Percentiles rank a stretch among this genome's conserved stretches.
Evolutionary conservation across 2,888 invertebrate genomes (phyloP).

Genomic region (Andrena dorsata): DNA sequence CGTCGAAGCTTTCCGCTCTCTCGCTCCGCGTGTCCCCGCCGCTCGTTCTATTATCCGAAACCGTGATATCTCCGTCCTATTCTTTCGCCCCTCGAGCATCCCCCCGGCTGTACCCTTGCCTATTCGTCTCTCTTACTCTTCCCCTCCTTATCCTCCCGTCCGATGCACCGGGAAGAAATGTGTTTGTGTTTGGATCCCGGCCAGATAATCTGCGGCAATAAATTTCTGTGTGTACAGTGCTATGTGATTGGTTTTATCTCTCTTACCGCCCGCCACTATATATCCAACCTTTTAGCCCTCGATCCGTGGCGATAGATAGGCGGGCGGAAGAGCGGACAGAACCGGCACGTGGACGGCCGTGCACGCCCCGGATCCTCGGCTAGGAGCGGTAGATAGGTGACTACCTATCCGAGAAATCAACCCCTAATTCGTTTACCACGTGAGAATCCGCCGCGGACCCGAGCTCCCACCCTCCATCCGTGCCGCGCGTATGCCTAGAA

Average conservation of each 20-base stretch:
- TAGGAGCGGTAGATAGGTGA: constrained; percentile 53
- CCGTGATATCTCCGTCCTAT: constrained; percentile 29
- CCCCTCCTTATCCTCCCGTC: constrained; percentile 44
- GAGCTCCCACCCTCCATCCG: constrained; percentile 30
- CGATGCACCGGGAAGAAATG: constrained; percentile 77
- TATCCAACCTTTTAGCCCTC: constrained; percentile 64
- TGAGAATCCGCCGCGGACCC: constrained; percentile 69
- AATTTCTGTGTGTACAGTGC: constrained; percentile 83
- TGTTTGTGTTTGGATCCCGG: constrained; percentile 83
- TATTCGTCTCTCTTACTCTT: constrained; percentile 22
- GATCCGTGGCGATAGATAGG: constrained; percentile 60
- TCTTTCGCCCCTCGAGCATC: constrained; percentile 37
- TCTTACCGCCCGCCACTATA: constrained; percentile 55
- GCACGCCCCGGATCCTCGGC: constrained; percentile 44
- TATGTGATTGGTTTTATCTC: constrained; percentile 84
- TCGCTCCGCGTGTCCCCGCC: constrained; percentile 45
- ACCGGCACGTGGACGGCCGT: constrained; percentile 50
- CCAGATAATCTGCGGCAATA: constrained; percentile 84
- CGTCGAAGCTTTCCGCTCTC: constrained; percentile 67
- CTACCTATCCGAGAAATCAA: constrained; percentile 76
- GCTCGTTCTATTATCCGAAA: constrained; percentile 30
- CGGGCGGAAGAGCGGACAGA: constrained; percentile 47
- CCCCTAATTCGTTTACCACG: constrained; percentile 77
- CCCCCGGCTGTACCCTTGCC: constrained; percentile 14
- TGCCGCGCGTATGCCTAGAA: constrained; percentile 66